Percentiles rank a stretch among this genome's conserved stretches.
Evolutionary conservation across 2,797 vertebrate species (phyloP).

Genomic region (Acanthis flammea): DNA sequence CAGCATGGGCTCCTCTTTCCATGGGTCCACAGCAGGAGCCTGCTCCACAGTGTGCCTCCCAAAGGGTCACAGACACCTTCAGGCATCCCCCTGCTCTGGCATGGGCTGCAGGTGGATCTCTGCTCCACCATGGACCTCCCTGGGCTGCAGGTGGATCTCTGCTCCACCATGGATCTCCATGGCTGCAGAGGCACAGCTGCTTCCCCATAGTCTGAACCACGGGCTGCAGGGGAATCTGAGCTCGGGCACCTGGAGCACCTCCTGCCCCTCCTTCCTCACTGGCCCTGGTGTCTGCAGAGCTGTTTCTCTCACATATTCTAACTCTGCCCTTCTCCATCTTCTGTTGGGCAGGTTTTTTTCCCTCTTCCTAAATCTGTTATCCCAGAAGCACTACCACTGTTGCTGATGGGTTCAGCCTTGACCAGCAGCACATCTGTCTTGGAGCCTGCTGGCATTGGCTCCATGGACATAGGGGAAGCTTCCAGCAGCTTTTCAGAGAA

Average conservation of each 20-base stretch:
- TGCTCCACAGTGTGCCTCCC: background rate
- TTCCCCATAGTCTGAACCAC: background rate
- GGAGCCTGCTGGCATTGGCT: background rate
- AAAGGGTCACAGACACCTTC: background rate
- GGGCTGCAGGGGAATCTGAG: background rate
- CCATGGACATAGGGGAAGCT: background rate
- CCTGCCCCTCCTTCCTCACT: background rate
- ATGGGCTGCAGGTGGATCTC: background rate
- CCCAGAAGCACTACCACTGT: no score
- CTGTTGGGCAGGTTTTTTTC: accelerated
- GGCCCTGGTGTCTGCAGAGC: background rate
- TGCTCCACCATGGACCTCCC: background rate
- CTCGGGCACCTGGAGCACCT: background rate
- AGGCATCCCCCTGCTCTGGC: background rate
- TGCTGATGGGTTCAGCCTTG: background rate
- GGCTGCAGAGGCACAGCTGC: no score
- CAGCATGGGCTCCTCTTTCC: accelerated
- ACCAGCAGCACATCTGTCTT: accelerated
- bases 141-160: background rate
- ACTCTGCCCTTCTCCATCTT: background rate
- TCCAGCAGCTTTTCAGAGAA: background rate
- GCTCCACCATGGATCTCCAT: no score
- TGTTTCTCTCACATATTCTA: background rate
- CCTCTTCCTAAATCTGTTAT: background rate
- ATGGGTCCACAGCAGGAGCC: background rate